Conservation (phyloP, 2,797 vertebrate genomes). For the Uromys caudimaculatus region DNA sequence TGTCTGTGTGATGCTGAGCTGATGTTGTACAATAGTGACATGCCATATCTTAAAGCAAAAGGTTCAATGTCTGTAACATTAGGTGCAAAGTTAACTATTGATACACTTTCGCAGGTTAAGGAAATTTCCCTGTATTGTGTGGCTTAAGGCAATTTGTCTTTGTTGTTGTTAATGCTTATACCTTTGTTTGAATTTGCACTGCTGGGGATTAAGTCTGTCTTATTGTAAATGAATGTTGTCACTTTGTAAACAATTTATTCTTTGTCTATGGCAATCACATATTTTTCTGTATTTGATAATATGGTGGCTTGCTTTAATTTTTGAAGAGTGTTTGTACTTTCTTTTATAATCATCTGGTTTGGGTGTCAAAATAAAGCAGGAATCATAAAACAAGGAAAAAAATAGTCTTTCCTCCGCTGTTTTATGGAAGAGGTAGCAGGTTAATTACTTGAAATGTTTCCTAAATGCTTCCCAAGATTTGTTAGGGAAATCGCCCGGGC, state of each 20-base stretch:
- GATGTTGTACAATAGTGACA: background rate
- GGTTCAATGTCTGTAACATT: background rate
- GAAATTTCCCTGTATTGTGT: background rate
- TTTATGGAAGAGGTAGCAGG: background rate
- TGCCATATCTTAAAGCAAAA: background rate
- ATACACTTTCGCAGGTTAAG: background rate
- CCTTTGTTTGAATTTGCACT: background rate
- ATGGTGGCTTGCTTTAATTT: background rate
- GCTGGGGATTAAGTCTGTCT: background rate
- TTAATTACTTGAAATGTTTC: background rate
- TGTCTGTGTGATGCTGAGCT: background rate
- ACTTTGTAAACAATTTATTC: background rate
- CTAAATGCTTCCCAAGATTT: background rate
- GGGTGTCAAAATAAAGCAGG: background rate
- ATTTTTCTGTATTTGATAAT: constrained; percentile 16
- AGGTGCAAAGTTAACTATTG: background rate
- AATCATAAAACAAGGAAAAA: background rate
- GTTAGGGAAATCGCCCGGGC: background rate
- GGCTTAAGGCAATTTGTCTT: background rate
- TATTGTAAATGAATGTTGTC: background rate
- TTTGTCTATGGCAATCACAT: background rate
- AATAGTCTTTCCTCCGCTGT: background rate
- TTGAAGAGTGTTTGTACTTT: background rate
- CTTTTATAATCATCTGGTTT: background rate
- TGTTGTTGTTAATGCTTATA: background rate